phyloP scores from a whole-genome alignment of 2,113 vertebrate genomes.

The Muntiacus muntjak region DNA sequence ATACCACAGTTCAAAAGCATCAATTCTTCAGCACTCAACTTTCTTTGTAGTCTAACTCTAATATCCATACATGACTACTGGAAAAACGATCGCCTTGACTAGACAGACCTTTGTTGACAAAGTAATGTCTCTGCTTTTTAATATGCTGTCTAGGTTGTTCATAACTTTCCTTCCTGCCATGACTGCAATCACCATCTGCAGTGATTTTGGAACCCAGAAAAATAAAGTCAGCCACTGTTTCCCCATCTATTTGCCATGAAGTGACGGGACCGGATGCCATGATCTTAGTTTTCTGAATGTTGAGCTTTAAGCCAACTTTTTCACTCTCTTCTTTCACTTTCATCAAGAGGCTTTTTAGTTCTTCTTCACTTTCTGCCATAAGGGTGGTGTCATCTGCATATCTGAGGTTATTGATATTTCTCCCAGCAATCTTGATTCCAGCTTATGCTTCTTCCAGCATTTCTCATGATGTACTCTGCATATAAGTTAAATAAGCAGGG shows the following conservation, averaged over 20 bases:
- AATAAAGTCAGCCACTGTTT: not conserved
- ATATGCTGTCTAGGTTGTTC: not conserved
- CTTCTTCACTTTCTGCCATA: not conserved
- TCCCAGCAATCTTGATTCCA: not conserved
- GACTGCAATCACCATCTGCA: not conserved
- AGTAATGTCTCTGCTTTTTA: not conserved
- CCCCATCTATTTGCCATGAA: not conserved
- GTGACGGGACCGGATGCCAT: not conserved
- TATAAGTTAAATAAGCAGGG: not conserved
- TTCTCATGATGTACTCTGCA: not conserved
- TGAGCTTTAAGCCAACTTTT: not conserved
- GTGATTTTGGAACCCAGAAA: not conserved
- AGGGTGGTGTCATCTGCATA: not conserved
- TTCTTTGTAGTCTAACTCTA: not conserved
- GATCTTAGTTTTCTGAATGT: not conserved
- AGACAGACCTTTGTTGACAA: not conserved
- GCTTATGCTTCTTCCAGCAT: not conserved
- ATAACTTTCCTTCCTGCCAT: not conserved
- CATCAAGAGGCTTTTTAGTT: not conserved
- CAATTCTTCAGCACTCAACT: not conserved
- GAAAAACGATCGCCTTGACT: not conserved
- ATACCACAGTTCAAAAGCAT: not conserved
- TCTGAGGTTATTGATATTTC: not conserved
- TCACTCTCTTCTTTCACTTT: not conserved
- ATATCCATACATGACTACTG: not conserved